Evolutionary conservation across 2,797 vertebrate genomes (phyloP).

Genomic region (Acanthiza pusilla): DNA sequence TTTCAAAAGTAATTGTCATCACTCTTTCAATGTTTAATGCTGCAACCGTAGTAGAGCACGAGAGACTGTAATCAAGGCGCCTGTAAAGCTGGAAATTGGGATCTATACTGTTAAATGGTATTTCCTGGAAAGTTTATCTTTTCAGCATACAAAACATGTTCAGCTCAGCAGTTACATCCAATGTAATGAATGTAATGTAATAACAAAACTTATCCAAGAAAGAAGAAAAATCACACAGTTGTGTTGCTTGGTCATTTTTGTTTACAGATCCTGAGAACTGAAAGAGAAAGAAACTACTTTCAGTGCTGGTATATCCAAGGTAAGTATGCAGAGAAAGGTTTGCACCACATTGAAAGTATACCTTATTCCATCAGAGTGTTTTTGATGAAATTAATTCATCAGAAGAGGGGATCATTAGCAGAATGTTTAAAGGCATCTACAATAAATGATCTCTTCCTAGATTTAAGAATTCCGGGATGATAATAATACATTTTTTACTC

Average conservation of each 20-base stretch:
- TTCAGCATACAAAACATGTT: background rate
- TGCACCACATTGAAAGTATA: constrained; percentile 64
- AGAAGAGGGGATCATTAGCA: constrained; percentile 40
- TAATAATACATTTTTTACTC: constrained; percentile 57
- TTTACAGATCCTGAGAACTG: background rate
- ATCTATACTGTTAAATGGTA: background rate
- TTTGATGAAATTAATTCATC: constrained; percentile 46
- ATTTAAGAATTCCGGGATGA: constrained; percentile 36
- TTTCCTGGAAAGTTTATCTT: background rate
- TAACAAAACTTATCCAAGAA: background rate
- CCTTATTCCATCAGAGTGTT: background rate
- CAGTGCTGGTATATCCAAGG: constrained; percentile 46
- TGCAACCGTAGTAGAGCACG: background rate
- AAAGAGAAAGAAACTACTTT: background rate
- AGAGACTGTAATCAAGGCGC: background rate
- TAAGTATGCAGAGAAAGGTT: constrained; percentile 72
- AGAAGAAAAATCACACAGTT: background rate
- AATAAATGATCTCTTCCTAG: constrained; percentile 48
- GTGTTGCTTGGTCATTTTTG: background rate
- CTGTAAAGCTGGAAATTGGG: background rate
- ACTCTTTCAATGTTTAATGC: background rate
- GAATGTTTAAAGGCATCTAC: constrained; percentile 52
- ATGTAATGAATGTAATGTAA: background rate
- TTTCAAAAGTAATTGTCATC: background rate
- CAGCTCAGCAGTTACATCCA: background rate